These are phyloP conservation scores for Helicolenus hilgendorfi DNA, from an alignment of 2,797 vertebrate genomes.

Conservation along the genomic window DNA sequence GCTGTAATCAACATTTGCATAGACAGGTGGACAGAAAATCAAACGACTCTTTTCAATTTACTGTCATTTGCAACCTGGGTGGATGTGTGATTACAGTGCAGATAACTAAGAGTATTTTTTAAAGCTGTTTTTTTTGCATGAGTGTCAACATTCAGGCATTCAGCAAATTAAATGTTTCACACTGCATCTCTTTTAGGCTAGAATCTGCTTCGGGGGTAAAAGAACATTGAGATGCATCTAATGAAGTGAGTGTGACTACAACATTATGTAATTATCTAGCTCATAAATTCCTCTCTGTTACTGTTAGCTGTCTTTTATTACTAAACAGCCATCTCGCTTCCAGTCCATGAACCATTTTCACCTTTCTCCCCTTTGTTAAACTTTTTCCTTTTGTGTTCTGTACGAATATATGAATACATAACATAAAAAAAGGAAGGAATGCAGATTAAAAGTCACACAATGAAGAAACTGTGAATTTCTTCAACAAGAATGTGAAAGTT, in stretches of 20 bases:
- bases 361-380: neutral
- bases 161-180: slow-evolving; percentile 24
- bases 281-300: slow-evolving; percentile 13
- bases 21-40: slow-evolving; percentile 41
- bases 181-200: neutral
- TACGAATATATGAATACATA: slow-evolving; percentile 8
- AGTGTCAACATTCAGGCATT: slow-evolving; percentile 20
- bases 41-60: slow-evolving; percentile 10
- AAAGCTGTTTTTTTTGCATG: neutral
- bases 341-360: neutral
- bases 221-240: slow-evolving; percentile 24
- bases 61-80: slow-evolving; percentile 7
- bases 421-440: neutral
- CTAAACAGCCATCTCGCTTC: neutral
- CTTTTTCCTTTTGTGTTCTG: neutral
- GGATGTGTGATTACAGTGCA: neutral
- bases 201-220: slow-evolving; percentile 11
- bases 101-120: neutral
- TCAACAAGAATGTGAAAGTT: slow-evolving; percentile 32
- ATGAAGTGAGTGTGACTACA: slow-evolving; percentile 13
- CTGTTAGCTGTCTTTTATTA: slow-evolving; percentile 16
- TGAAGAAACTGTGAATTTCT: slow-evolving; percentile 18
- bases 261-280: slow-evolving; percentile 28
- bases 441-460: slow-evolving; percentile 18
- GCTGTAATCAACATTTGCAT: slow-evolving; percentile 53